Evolutionary conservation across 2,113 vertebrate genomes (phyloP).

Genomic region (Melanerpes aurifrons): DNA sequence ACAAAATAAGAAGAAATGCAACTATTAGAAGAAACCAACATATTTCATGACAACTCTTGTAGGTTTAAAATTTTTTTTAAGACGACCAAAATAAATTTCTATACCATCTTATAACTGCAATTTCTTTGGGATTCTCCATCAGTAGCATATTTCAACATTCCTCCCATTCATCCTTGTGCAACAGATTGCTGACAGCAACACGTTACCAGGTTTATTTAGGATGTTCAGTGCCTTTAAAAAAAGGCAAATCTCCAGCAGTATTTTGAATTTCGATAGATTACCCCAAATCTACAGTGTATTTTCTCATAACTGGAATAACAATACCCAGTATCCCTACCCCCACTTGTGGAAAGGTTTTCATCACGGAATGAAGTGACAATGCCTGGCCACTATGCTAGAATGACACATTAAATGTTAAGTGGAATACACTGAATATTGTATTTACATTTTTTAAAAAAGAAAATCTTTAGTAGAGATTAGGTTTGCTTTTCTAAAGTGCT

Average conservation of each 20-base stretch:
- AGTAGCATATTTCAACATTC: neutral
- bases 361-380: neutral
- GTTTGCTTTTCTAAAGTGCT: neutral
- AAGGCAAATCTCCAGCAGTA: neutral
- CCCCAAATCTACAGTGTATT: neutral
- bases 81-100: neutral
- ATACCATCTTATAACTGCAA: neutral
- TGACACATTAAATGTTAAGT: neutral
- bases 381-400: neutral
- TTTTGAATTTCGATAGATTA: neutral
- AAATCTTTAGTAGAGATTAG: neutral
- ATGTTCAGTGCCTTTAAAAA: neutral
- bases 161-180: neutral
- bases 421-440: neutral
- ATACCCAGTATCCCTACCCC: neutral
- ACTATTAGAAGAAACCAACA: neutral
- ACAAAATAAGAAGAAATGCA: neutral
- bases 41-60: neutral
- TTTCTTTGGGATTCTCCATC: neutral
- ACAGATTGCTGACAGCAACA: neutral
- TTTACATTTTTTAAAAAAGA: neutral
- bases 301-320: neutral
- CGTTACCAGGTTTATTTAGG: neutral
- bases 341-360: neutral
- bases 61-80: neutral